Percentiles rank a stretch among this genome's conserved stretches.
Evolutionary conservation across 1,140 invertebrate genomes (phyloP).

Genomic region (Pseudomyrmex gracilis): DNA sequence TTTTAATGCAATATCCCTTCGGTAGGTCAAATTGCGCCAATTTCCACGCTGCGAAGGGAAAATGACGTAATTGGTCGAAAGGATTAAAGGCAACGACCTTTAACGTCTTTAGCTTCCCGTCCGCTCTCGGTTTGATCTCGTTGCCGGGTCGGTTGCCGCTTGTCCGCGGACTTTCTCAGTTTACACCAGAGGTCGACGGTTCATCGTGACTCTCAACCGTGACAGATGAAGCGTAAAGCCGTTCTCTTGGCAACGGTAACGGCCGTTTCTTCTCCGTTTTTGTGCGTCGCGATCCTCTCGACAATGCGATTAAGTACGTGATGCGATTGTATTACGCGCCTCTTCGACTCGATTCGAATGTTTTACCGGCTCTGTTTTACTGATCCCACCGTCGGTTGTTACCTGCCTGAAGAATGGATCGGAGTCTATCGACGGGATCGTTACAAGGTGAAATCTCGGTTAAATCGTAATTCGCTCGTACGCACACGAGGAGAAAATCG

Average conservation of each 20-base stretch:
- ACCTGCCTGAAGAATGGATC: not conserved
- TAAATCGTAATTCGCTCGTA: constrained; percentile 38
- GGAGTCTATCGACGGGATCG: constrained; percentile 4
- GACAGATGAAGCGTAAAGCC: constrained; percentile 21
- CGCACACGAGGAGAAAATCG: constrained; percentile 30
- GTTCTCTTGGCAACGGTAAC: not conserved
- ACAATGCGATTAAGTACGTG: constrained; percentile 40
- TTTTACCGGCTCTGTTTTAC: constrained; percentile 16
- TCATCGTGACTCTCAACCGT: constrained; percentile 74
- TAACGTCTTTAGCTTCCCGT: constrained; percentile 58
- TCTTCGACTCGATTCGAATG: constrained; percentile 18
- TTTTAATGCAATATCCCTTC: constrained; percentile 33
- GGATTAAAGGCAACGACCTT: constrained; percentile 66
- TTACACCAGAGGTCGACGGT: constrained; percentile 75
- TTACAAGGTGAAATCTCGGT: constrained; percentile 59
- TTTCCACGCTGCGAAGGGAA: constrained; percentile 54
- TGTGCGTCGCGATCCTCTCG: not conserved
- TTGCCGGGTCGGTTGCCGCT: constrained; percentile 51
- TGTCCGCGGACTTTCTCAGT: constrained; percentile 72
- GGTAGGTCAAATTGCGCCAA: constrained; percentile 10
- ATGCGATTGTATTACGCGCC: not conserved
- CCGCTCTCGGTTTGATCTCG: constrained; percentile 61
- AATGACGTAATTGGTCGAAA: constrained; percentile 56
- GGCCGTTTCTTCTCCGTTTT: constrained; percentile 26
- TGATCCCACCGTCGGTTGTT: not conserved